phyloP scores from a whole-genome alignment of 2,888 invertebrate species.

The Meteorus cinctellus region DNA sequence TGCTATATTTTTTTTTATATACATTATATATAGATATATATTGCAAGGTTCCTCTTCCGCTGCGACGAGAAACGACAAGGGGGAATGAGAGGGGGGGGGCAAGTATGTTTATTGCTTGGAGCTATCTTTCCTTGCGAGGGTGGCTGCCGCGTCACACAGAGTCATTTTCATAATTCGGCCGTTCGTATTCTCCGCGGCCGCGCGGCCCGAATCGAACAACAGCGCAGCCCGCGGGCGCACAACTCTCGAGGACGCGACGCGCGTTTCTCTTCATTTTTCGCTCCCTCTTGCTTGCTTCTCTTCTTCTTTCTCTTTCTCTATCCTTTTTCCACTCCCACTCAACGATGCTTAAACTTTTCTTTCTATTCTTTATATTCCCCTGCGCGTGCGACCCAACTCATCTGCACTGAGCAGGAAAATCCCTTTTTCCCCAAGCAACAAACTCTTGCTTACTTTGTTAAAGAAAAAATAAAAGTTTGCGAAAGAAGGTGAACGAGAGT shows the following conservation, averaged over 20 bases:
- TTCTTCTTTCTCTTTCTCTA: constrained; percentile 29
- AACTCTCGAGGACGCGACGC: constrained; percentile 56
- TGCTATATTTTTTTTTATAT: constrained; percentile 19
- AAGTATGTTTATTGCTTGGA: constrained; percentile 72
- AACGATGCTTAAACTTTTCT: constrained; percentile 23
- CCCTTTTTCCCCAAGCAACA: constrained; percentile 35
- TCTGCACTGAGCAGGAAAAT: constrained; percentile 30
- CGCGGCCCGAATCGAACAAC: constrained; percentile 76
- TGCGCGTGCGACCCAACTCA: neutral
- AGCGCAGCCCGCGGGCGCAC: constrained; percentile 71
- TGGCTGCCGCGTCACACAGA: constrained; percentile 74
- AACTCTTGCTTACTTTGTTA: constrained; percentile 26
- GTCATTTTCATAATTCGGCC: constrained; percentile 79
- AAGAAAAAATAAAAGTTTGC: neutral
- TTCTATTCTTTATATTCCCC: neutral
- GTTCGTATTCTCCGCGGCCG: constrained; percentile 76
- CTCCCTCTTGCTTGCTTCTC: constrained; percentile 29
- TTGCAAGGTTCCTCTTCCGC: neutral
- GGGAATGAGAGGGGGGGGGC: constrained; percentile 46
- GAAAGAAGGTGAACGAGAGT: neutral
- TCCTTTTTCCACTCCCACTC: constrained; percentile 34
- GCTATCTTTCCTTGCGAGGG: constrained; percentile 71
- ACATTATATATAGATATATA: neutral
- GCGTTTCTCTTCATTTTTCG: constrained; percentile 41
- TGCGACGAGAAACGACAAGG: constrained; percentile 9